phyloP scores from a whole-genome alignment of 2,797 vertebrate species.

The Siniperca undulata region DNA sequence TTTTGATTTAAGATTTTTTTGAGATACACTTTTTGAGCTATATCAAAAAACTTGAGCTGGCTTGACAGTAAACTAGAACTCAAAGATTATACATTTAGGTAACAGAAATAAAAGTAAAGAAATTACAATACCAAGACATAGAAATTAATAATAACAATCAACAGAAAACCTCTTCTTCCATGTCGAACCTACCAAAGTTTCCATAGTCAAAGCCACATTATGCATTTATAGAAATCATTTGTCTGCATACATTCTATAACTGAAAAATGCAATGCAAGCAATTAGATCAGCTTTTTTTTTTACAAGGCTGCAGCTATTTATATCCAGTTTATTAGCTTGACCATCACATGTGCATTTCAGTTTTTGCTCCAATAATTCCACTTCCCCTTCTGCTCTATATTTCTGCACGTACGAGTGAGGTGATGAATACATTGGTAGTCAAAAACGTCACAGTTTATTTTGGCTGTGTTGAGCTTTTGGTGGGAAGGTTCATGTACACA shows the following conservation, averaged over 20 bases:
- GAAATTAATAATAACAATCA: too few species aligned
- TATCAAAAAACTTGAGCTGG: too few species aligned
- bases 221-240: background rate
- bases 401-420: background rate
- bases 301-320: slow-evolving; percentile 41
- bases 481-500: slow-evolving; percentile 6
- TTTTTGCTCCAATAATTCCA: slow-evolving; percentile 46
- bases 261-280: slow-evolving; percentile 43
- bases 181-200: too few species aligned
- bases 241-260: slow-evolving; percentile 42
- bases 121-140: too few species aligned
- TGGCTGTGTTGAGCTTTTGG: slow-evolving; percentile 12
- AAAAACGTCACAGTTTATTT: slow-evolving; percentile 34
- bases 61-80: too few species aligned
- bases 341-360: slow-evolving; percentile 44
- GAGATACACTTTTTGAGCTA: too few species aligned
- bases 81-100: too few species aligned
- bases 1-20: too few species aligned
- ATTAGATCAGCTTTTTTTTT: slow-evolving; percentile 41
- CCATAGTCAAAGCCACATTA: too few species aligned
- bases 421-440: slow-evolving; percentile 9
- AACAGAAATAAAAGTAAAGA: too few species aligned
- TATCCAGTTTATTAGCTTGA: slow-evolving; percentile 31
- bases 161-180: too few species aligned
- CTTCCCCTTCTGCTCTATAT: slow-evolving; percentile 44